phyloP scores from a whole-genome alignment of 2,888 invertebrate species.

The Ephialtes manifestator region DNA sequence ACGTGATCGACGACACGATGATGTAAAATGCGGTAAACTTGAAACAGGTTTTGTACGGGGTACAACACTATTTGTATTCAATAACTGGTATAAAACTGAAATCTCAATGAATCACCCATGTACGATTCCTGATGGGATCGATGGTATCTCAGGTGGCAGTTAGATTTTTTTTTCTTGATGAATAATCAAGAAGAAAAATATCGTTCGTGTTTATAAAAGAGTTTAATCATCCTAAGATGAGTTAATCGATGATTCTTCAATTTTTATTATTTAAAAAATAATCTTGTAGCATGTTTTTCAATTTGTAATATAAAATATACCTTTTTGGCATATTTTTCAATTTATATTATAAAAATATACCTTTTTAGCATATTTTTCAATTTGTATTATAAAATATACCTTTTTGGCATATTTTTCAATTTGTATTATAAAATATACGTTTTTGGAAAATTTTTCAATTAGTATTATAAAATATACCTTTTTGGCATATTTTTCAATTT shows the following conservation, averaged over 20 bases:
- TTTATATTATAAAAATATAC: no score
- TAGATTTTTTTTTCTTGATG: neutral
- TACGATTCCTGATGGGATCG: conserved; percentile 47
- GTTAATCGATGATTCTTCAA: neutral
- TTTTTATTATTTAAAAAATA: conserved; percentile 2
- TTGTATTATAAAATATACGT: no score
- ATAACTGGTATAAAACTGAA: conserved; percentile 59
- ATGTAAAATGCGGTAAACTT: conserved; percentile 65
- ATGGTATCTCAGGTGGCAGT: conserved; percentile 45
- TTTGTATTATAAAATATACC: no score
- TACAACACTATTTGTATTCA: conserved; percentile 16
- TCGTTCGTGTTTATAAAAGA: neutral
- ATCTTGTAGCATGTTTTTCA: neutral
- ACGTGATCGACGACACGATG: conserved; percentile 60
- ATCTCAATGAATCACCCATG: conserved; percentile 52
- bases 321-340: neutral
- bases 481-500: no score
- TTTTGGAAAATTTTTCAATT: no score
- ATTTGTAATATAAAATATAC: neutral
- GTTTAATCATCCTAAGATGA: neutral
- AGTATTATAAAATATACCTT: no score
- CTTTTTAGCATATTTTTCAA: no score
- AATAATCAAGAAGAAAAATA: conserved; percentile 19
- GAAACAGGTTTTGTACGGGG: conserved; percentile 65
- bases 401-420: no score